Conservation (phyloP, 2,113 vertebrate genomes). For the Hipposideros armiger region DNA sequence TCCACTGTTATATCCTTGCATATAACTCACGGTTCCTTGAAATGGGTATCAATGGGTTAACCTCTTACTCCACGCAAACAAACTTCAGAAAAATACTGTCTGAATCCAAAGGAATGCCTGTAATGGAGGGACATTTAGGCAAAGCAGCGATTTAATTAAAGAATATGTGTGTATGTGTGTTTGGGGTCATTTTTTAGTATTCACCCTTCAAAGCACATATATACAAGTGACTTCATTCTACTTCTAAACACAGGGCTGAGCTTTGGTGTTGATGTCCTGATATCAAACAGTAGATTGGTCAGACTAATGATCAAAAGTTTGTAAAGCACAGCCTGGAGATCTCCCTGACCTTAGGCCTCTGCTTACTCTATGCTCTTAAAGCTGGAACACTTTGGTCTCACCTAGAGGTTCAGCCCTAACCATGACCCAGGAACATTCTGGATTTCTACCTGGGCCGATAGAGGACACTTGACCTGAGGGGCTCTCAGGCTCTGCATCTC, state of each 20-base stretch:
- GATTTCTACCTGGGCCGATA: background rate
- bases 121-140: background rate
- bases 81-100: background rate
- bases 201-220: background rate
- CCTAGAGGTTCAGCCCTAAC: background rate
- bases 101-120: background rate
- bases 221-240: background rate
- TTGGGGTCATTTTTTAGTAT: background rate
- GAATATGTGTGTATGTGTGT: background rate
- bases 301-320: background rate
- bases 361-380: background rate
- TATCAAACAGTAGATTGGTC: background rate
- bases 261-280: background rate
- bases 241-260: background rate
- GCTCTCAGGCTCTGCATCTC: background rate
- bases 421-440: background rate
- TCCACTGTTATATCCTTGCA: background rate
- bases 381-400: background rate
- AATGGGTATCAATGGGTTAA: background rate
- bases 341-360: background rate
- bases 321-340: background rate
- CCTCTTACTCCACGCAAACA: background rate
- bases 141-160: background rate
- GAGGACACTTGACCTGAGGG: no score
- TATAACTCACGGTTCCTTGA: background rate